phyloP scores from a whole-genome alignment of 2,797 vertebrate species.

The Myotis pilosus region DNA sequence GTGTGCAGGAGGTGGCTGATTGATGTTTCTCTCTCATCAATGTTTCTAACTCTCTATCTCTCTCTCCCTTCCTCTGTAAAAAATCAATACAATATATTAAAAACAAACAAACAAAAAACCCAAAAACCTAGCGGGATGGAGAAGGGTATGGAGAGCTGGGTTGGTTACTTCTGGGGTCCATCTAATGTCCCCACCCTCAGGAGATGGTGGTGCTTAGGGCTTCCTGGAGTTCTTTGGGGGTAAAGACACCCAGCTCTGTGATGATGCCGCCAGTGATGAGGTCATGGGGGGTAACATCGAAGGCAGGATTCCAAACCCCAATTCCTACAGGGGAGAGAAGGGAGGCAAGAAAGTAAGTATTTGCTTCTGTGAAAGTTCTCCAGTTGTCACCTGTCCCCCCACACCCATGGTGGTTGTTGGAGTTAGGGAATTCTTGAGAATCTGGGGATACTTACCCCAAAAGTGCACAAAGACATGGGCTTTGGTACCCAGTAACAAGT shows the following conservation, averaged over 20 bases:
- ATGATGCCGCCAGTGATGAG: conserved; percentile 95
- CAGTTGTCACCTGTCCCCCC: not conserved
- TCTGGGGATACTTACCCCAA: not conserved
- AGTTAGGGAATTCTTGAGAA: not conserved
- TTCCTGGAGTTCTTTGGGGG: conserved; percentile 89
- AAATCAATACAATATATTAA: no score
- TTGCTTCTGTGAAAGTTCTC: not conserved
- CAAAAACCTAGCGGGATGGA: not conserved
- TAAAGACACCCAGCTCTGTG: conserved; percentile 93
- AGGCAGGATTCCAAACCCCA: conserved; percentile 94
- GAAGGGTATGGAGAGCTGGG: not conserved
- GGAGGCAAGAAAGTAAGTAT: not conserved
- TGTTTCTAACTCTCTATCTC: no score
- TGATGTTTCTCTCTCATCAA: no score
- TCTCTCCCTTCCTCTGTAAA: no score
- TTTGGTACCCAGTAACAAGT: not conserved
- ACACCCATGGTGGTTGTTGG: not conserved
- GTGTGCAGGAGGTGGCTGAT: no score
- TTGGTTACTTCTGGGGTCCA: not conserved
- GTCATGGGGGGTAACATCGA: conserved; percentile 94
- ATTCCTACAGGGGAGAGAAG: conserved; percentile 84
- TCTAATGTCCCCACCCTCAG: conserved; percentile 62
- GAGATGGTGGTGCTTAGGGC: conserved; percentile 81
- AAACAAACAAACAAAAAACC: no score
- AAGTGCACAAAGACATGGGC: not conserved